phyloP scores from a whole-genome alignment of 1,140 invertebrate genomes.

The Formica selysi region DNA sequence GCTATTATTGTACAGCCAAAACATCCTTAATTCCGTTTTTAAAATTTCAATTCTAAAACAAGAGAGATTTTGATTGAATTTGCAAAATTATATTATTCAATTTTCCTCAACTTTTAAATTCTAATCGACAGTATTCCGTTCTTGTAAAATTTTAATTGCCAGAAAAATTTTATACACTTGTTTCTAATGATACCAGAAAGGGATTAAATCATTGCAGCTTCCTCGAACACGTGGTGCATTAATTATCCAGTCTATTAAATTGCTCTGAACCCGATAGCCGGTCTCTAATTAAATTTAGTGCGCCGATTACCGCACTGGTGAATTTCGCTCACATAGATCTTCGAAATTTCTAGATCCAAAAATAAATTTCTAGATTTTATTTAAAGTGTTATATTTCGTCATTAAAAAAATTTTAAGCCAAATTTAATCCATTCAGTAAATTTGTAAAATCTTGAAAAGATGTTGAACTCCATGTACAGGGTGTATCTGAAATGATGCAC shows the following conservation, averaged over 20 bases:
- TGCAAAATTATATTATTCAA: background rate
- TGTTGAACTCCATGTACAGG: too few species aligned
- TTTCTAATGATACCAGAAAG: background rate
- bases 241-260: slow-evolving; percentile 52
- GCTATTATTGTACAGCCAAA: too few species aligned
- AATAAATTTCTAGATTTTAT: background rate
- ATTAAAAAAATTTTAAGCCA: background rate
- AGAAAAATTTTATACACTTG: background rate
- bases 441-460: background rate
- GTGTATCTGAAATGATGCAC: too few species aligned
- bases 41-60: slow-evolving; percentile 17
- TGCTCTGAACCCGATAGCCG: slow-evolving; percentile 14
- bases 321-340: background rate
- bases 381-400: background rate
- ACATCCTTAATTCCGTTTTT: background rate
- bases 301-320: background rate
- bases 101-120: background rate
- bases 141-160: background rate
- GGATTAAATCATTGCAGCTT: background rate
- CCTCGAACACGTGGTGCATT: slow-evolving; percentile 11
- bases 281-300: slow-evolving; percentile 46
- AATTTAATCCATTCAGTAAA: background rate
- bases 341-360: background rate
- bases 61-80: background rate
- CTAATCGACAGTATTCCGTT: too few species aligned